Evolutionary conservation across 2,888 invertebrate genomes (phyloP).

Genomic region (Sminthurides aquaticus): DNA sequence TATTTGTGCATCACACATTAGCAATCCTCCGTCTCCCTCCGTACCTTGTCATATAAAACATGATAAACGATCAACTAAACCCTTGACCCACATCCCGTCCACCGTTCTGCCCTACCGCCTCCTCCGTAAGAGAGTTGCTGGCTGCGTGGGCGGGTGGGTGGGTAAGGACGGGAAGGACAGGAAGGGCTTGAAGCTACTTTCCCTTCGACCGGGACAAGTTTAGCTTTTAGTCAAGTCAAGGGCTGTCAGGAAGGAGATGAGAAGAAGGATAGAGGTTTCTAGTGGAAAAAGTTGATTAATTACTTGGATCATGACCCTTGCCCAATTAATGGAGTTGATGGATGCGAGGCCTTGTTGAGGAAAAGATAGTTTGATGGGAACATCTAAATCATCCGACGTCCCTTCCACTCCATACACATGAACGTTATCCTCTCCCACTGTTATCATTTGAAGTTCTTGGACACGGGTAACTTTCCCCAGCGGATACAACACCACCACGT

Average conservation of each 20-base stretch:
- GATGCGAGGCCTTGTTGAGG: conserved; percentile 46
- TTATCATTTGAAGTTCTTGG: conserved; percentile 51
- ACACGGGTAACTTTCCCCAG: conserved; percentile 46
- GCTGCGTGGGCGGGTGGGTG: no score
- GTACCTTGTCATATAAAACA: no score
- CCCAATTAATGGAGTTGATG: conserved; percentile 51
- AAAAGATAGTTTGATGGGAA: conserved; percentile 47
- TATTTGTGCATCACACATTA: conserved; percentile 5
- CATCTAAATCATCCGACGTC: conserved; percentile 49
- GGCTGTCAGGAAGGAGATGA: no score
- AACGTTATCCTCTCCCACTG: conserved; percentile 48
- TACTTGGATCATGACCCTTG: conserved; percentile 47
- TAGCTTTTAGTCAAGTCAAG: no score
- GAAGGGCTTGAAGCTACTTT: no score
- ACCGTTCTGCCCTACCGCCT: no score
- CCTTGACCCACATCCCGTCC: no score
- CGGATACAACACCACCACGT: conserved; percentile 50
- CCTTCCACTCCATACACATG: conserved; percentile 50
- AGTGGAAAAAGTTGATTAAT: background rate
- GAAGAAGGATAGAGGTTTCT: background rate
- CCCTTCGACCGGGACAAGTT: no score
- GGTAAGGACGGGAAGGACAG: no score
- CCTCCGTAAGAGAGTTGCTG: no score
- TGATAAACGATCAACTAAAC: no score
- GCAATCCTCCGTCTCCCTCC: no score